Evolutionary conservation across 2,888 invertebrate genomes (phyloP).

Genomic region (Empis livida): DNA sequence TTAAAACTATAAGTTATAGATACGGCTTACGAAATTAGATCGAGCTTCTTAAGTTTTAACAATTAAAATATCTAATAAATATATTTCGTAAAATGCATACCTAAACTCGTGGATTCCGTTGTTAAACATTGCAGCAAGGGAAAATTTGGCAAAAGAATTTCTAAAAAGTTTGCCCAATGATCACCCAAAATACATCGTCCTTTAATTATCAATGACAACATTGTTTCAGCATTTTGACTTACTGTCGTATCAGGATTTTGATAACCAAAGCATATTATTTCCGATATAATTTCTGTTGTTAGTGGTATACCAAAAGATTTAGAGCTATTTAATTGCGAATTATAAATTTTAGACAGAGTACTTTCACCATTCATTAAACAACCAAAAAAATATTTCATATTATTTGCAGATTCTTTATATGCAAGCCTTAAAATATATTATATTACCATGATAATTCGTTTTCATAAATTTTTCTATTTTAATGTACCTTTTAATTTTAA

Average conservation of each 20-base stretch:
- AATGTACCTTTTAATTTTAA: slow-evolving; percentile 13
- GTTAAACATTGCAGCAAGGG: slow-evolving; percentile 23
- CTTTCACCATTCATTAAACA: slow-evolving; percentile 23
- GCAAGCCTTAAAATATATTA: slow-evolving; percentile 7
- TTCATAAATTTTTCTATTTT: too few relatives aligned
- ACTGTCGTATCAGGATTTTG: slow-evolving; percentile 12
- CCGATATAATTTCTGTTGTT: slow-evolving; percentile 19
- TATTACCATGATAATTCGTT: too few relatives aligned
- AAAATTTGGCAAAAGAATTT: slow-evolving; percentile 20
- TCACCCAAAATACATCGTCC: slow-evolving; percentile 18
- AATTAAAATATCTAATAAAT: background rate
- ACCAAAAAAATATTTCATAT: slow-evolving; percentile 24
- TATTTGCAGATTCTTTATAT: slow-evolving; percentile 18
- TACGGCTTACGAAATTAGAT: too few relatives aligned
- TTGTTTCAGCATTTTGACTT: slow-evolving; percentile 19
- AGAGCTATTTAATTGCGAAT: slow-evolving; percentile 14
- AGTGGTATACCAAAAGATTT: slow-evolving; percentile 27
- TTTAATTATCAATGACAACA: slow-evolving; percentile 23
- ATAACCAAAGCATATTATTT: slow-evolving; percentile 20
- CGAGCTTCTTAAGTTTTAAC: too few relatives aligned
- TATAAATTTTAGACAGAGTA: slow-evolving; percentile 17
- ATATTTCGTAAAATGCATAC: background rate
- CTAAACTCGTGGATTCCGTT: slow-evolving; percentile 14
- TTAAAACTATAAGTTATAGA: too few relatives aligned
- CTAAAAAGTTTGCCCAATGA: slow-evolving; percentile 16